A percentile compares a stretch with the other conserved stretches of the same genome.
Conservation (phyloP, 2,888 invertebrate species). For the Eulithis prunata region DNA sequence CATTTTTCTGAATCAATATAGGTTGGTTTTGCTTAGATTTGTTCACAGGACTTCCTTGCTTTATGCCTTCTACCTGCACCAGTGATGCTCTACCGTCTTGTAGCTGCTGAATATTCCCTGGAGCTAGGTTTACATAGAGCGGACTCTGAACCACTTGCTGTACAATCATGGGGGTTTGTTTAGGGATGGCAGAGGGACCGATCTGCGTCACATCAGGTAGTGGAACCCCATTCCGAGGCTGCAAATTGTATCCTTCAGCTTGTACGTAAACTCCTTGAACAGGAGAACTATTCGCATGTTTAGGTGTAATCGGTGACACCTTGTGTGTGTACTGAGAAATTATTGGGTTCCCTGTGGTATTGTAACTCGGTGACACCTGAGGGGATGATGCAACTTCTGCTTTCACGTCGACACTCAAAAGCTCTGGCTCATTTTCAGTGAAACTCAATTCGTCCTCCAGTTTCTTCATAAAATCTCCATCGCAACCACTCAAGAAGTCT, state of each 20-base stretch:
- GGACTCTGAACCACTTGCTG: conserved; percentile 76
- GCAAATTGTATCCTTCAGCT: conserved; percentile 67
- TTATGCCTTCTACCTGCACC: conserved; percentile 61
- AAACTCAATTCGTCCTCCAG: conserved; percentile 75
- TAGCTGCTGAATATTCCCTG: conserved; percentile 65
- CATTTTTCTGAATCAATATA: conserved; percentile 68
- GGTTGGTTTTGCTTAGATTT: conserved; percentile 63
- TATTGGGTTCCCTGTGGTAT: conserved; percentile 67
- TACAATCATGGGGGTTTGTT: conserved; percentile 69
- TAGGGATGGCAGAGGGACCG: conserved; percentile 52
- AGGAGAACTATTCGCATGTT: conserved; percentile 62
- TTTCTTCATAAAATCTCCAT: conserved; percentile 86
- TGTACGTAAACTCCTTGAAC: conserved; percentile 61
- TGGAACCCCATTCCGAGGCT: conserved; percentile 48
- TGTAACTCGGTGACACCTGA: conserved; percentile 65
- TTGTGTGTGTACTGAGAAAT: conserved; percentile 69
- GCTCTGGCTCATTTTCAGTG: conserved; percentile 62
- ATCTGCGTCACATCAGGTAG: conserved; percentile 67
- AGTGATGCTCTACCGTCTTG: conserved; percentile 61
- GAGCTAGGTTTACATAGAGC: conserved; percentile 70
- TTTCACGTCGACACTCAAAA: conserved; percentile 67
- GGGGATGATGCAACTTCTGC: conserved; percentile 58
- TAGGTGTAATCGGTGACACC: conserved; percentile 18
- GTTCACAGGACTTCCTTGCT: conserved; percentile 55
- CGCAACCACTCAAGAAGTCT: conserved; percentile 88